Conservation (phyloP, 2,888 invertebrate genomes). For the Orthosia gothica region DNA sequence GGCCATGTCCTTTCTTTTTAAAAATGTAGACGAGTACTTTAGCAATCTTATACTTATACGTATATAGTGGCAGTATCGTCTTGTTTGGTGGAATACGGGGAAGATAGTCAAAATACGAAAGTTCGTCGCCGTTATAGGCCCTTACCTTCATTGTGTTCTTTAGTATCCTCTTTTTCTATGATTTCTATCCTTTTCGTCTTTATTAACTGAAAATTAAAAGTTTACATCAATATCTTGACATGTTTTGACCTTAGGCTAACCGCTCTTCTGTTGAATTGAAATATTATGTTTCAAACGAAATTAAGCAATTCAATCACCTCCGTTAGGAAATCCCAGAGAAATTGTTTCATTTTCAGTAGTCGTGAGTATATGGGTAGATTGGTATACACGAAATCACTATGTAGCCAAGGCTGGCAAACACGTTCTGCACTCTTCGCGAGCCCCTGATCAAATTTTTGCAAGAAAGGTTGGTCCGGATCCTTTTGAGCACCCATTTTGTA, state of each 20-base stretch:
- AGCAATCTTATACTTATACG: too few species aligned
- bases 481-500: slow-evolving; percentile 55
- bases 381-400: slow-evolving; percentile 63
- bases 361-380: slow-evolving; percentile 50
- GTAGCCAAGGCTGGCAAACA: slow-evolving; percentile 68
- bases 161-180: not conserved
- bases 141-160: slow-evolving; percentile 14
- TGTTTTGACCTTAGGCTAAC: not conserved
- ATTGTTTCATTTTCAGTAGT: slow-evolving; percentile 32
- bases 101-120: too few species aligned
- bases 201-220: slow-evolving; percentile 31
- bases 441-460: slow-evolving; percentile 58
- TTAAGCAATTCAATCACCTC: slow-evolving; percentile 43
- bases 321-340: slow-evolving; percentile 60
- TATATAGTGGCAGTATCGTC: too few species aligned
- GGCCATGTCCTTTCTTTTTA: too few species aligned
- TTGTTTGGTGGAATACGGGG: too few species aligned
- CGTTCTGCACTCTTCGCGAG: slow-evolving; percentile 47
- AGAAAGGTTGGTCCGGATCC: slow-evolving; percentile 55
- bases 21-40: too few species aligned
- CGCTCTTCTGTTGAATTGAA: not conserved
- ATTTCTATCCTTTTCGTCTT: slow-evolving; percentile 28
- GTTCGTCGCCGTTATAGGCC: too few species aligned
- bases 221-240: not conserved
- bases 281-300: not conserved